Conservation (phyloP, 2,888 invertebrate species). For the Rhaphigaster nebulosa region DNA sequence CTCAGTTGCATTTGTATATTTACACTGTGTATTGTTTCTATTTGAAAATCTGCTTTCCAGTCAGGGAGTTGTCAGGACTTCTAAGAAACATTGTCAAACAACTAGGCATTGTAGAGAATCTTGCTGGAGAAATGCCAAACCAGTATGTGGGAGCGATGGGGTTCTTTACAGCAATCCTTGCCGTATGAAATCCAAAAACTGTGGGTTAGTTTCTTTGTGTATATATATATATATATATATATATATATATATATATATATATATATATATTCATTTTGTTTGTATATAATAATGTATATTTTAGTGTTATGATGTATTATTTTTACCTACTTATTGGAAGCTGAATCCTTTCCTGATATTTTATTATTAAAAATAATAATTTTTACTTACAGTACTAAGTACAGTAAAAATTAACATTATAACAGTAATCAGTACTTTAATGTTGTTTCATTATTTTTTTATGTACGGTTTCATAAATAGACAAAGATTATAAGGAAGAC, state of each 20-base stretch:
- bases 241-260: neutral
- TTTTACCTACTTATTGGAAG: no score
- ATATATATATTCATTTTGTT: neutral
- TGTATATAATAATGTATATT: no score
- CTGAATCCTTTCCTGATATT: no score
- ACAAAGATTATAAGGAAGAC: no score
- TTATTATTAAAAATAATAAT: no score
- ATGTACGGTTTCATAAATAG: no score
- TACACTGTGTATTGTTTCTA: neutral
- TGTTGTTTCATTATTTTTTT: no score
- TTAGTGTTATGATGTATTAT: no score
- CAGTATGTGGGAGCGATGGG: conserved; percentile 91
- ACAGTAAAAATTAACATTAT: no score
- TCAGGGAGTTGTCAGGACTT: conserved; percentile 87
- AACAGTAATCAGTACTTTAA: no score
- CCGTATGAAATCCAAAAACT: conserved; percentile 92
- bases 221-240: neutral
- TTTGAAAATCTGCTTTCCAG: conserved; percentile 70
- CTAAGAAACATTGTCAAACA: conserved; percentile 91
- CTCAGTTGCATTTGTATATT: neutral
- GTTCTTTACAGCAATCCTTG: conserved; percentile 91
- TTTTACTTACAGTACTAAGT: no score
- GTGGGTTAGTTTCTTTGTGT: conserved; percentile 78
- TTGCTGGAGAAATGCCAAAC: conserved; percentile 90
- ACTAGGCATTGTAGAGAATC: conserved; percentile 92